These are phyloP conservation scores for Tragulus kanchil DNA, from an alignment of 2,113 vertebrate species.

Conservation along the genomic window DNA sequence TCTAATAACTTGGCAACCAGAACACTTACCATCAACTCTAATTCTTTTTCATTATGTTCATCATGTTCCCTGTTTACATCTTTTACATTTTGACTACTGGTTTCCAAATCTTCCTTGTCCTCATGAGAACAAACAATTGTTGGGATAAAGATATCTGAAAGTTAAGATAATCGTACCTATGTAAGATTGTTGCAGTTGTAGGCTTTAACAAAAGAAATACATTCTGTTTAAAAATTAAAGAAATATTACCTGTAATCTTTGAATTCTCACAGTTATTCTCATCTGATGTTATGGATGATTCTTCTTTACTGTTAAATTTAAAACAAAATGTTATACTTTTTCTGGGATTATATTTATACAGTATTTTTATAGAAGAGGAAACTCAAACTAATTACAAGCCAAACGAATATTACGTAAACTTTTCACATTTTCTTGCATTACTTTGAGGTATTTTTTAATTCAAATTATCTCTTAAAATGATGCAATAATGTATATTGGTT, in stretches of 20 bases:
- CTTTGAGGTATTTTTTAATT: constrained; percentile 12
- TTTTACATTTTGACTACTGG: constrained; percentile 81
- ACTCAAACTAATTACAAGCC: constrained; percentile 1
- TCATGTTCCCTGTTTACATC: constrained; percentile 80
- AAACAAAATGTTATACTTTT: constrained; percentile 76
- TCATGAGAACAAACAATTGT: constrained; percentile 87
- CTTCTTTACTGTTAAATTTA: constrained; percentile 89
- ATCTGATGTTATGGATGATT: constrained; percentile 80
- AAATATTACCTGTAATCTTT: constrained; percentile 86
- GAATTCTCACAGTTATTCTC: constrained; percentile 83
- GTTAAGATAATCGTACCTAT: constrained; percentile 79
- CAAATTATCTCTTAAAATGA: neutral
- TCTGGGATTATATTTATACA: constrained; percentile 39
- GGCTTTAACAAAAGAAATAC: constrained; percentile 15
- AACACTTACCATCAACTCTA: constrained; percentile 90
- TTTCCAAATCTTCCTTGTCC: constrained; percentile 82
- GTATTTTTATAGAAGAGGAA: neutral
- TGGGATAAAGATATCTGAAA: constrained; percentile 87
- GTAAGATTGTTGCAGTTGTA: constrained; percentile 57
- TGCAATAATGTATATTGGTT: neutral
- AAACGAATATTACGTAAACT: neutral
- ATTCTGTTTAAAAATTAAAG: constrained; percentile 59
- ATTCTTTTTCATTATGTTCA: constrained; percentile 87
- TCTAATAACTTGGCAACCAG: constrained; percentile 84
- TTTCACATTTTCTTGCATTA: neutral